phyloP scores from a whole-genome alignment of 2,113 vertebrate species.

The Hyla sarda region DNA sequence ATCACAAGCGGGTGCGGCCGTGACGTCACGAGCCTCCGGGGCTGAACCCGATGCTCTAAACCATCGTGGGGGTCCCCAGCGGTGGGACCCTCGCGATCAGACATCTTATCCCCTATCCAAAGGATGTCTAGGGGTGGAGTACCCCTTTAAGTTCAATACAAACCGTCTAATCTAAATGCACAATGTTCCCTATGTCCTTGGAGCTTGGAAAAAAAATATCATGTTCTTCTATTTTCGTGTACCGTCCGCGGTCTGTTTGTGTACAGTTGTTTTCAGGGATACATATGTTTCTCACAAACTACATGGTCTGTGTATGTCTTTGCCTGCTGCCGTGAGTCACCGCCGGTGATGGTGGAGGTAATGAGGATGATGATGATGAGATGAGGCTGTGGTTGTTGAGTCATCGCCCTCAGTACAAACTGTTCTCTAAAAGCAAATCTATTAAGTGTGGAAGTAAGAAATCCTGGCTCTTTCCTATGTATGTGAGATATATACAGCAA shows the following conservation, averaged over 20 bases:
- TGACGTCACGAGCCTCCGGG: too few relatives aligned
- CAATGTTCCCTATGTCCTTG: neutral
- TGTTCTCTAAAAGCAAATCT: conserved; percentile 17
- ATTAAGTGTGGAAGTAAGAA: neutral
- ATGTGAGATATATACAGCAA: neutral
- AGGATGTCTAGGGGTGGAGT: too few relatives aligned
- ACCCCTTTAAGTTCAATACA: neutral
- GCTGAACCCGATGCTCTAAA: too few relatives aligned
- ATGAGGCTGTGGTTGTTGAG: neutral
- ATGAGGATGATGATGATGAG: conserved; percentile 6
- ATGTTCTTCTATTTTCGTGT: neutral
- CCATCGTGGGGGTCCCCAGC: too few relatives aligned
- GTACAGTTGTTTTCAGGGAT: neutral
- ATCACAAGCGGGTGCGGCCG: too few relatives aligned
- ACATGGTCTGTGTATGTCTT: neutral
- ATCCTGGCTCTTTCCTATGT: neutral
- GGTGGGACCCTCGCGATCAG: too few relatives aligned
- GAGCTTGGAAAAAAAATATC: neutral
- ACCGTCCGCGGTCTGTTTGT: neutral
- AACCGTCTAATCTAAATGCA: neutral
- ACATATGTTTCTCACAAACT: neutral
- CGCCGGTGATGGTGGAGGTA: neutral
- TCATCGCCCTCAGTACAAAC: neutral
- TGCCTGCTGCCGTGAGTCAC: neutral
- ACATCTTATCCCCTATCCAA: too few relatives aligned